A percentile compares a stretch with the other conserved stretches of the same genome.
phyloP scores from a whole-genome alignment of 2,113 vertebrate species.

The Tricholaema leucomelas region DNA sequence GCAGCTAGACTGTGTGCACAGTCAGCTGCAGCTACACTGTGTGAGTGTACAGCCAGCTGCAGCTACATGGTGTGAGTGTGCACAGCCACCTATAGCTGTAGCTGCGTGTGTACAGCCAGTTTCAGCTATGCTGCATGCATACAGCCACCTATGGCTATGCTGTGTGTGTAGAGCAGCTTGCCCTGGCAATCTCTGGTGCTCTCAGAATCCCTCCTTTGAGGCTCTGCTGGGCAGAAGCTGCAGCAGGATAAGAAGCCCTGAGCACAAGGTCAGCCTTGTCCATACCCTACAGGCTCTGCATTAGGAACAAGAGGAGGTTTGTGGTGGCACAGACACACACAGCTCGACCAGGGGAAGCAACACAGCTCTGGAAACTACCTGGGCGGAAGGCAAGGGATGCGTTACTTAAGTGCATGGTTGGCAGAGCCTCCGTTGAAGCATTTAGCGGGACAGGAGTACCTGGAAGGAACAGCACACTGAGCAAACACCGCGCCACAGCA shows the following conservation, averaged over 20 bases:
- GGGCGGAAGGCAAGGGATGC: slow-evolving; percentile 3
- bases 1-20: no score
- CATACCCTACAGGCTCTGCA: rapidly evolving
- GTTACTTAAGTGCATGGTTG: slow-evolving; percentile 23
- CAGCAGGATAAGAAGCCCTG: background rate
- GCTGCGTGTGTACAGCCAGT: no score
- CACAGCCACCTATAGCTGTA: no score
- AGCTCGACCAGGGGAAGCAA: background rate
- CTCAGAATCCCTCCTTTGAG: background rate
- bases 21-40: no score
- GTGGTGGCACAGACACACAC: background rate
- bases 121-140: no score
- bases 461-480: slow-evolving; percentile 63
- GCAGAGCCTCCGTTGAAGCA: slow-evolving; percentile 28
- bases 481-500: background rate
- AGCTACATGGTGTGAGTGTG: background rate
- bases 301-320: background rate
- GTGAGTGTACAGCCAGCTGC: no score
- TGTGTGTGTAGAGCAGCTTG: background rate
- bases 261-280: background rate
- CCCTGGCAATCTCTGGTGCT: rapidly evolving
- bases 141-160: background rate
- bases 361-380: slow-evolving; percentile 1
- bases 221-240: background rate
- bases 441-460: background rate